Evolutionary conservation across 2,888 invertebrate genomes (phyloP).

Genomic region (Hofmannophila pseudospretella): DNA sequence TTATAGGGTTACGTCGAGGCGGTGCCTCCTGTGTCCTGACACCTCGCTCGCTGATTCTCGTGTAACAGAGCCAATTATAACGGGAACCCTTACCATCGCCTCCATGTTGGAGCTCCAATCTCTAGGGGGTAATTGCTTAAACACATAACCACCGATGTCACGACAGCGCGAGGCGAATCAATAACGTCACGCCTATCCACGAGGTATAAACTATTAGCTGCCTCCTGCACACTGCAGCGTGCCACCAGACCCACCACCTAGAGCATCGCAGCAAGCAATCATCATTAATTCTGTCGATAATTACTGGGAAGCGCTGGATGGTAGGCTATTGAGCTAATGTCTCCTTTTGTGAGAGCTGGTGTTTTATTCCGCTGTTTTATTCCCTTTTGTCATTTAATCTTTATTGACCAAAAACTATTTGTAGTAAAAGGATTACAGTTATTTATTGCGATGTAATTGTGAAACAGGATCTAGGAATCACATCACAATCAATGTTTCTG

Average conservation of each 20-base stretch:
- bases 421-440: too few relatives aligned
- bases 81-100: conserved; percentile 47
- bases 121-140: conserved; percentile 60
- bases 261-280: too few relatives aligned
- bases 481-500: too few relatives aligned
- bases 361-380: too few relatives aligned
- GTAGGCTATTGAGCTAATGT: not conserved
- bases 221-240: not conserved
- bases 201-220: conserved; percentile 20
- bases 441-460: too few relatives aligned
- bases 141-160: conserved; percentile 55
- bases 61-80: conserved; percentile 58
- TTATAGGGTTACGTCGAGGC: conserved; percentile 51
- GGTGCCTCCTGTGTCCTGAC: conserved; percentile 49
- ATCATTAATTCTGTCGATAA: not conserved
- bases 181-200: conserved; percentile 41
- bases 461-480: too few relatives aligned
- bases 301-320: too few relatives aligned
- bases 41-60: conserved; percentile 44
- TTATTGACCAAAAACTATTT: too few relatives aligned
- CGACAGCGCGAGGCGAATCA: conserved; percentile 48
- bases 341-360: too few relatives aligned
- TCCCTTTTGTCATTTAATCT: too few relatives aligned
- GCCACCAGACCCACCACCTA: not conserved
- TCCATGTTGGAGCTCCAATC: conserved; percentile 27